phyloP scores from a whole-genome alignment of 2,113 vertebrate species.

The Thymallus thymallus region DNA sequence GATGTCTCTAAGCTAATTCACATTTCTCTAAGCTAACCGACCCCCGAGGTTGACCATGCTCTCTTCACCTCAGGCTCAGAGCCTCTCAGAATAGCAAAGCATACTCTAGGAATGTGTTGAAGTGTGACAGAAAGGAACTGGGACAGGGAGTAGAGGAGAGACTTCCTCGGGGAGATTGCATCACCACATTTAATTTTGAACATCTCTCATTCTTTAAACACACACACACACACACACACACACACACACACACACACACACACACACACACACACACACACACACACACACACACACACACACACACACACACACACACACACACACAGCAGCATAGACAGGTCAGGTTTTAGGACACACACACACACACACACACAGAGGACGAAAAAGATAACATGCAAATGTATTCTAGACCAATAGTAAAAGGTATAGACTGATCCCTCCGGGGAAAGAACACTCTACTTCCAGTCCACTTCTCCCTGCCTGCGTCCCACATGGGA shows the following conservation, averaged over 20 bases:
- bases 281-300: slow-evolving; percentile 9
- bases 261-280: neutral
- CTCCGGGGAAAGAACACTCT: slow-evolving; percentile 42
- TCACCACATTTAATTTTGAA: neutral
- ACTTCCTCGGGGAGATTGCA: neutral
- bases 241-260: slow-evolving; percentile 12
- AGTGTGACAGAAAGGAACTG: neutral
- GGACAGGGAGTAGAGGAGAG: neutral
- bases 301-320: neutral
- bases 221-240: neutral
- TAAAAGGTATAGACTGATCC: slow-evolving; percentile 24
- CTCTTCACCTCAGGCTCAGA: neutral
- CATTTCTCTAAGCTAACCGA: neutral
- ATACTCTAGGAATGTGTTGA: neutral
- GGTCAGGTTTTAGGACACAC: neutral
- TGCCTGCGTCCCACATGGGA: neutral
- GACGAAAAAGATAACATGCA: slow-evolving; percentile 12
- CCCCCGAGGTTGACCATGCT: neutral
- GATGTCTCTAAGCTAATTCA: neutral
- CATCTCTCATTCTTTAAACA: neutral
- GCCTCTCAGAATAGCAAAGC: neutral
- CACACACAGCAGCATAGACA: neutral
- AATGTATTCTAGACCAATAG: slow-evolving; percentile 10
- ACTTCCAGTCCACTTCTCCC: slow-evolving; percentile 47
- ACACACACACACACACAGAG: slow-evolving; percentile 18